phyloP scores from a whole-genome alignment of 1,140 invertebrate genomes.

The Orussus abietinus region DNA sequence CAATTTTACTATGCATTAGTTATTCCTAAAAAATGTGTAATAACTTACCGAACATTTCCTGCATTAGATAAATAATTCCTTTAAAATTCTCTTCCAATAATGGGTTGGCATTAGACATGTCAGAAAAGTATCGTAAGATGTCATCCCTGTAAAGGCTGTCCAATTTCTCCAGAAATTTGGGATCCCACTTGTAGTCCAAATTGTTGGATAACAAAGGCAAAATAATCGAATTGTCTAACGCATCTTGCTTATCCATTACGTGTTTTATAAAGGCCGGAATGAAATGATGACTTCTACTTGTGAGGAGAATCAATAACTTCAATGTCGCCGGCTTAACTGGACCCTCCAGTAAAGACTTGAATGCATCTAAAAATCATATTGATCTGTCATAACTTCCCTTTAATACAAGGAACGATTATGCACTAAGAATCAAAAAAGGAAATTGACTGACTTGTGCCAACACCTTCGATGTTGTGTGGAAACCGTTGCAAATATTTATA shows the following conservation, averaged over 20 bases:
- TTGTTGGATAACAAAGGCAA: constrained; percentile 39
- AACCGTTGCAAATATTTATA: constrained; percentile 57
- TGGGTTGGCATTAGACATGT: constrained; percentile 19
- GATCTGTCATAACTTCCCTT: neutral
- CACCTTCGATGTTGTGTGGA: constrained; percentile 52
- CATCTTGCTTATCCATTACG: constrained; percentile 18
- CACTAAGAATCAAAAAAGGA: constrained; percentile 10
- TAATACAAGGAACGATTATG: neutral
- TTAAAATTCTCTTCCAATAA: constrained; percentile 38
- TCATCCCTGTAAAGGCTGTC: constrained; percentile 27
- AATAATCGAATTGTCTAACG: constrained; percentile 25
- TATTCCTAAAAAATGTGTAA: constrained; percentile 9
- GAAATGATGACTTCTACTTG: constrained; percentile 28
- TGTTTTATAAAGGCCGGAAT: constrained; percentile 31
- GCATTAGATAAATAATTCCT: constrained; percentile 35
- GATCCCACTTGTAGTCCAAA: constrained; percentile 33
- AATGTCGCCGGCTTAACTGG: constrained; percentile 24
- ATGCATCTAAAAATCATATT: constrained; percentile 29
- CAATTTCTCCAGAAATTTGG: constrained; percentile 34
- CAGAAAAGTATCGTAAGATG: constrained; percentile 33
- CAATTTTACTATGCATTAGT: constrained; percentile 7
- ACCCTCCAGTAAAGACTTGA: constrained; percentile 27
- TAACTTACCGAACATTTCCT: constrained; percentile 31
- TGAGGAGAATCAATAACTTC: constrained; percentile 32
- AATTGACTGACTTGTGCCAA: constrained; percentile 40